These are phyloP conservation scores for Galemys pyrenaicus DNA, from an alignment of 2,113 vertebrate species.

Conservation along the genomic window DNA sequence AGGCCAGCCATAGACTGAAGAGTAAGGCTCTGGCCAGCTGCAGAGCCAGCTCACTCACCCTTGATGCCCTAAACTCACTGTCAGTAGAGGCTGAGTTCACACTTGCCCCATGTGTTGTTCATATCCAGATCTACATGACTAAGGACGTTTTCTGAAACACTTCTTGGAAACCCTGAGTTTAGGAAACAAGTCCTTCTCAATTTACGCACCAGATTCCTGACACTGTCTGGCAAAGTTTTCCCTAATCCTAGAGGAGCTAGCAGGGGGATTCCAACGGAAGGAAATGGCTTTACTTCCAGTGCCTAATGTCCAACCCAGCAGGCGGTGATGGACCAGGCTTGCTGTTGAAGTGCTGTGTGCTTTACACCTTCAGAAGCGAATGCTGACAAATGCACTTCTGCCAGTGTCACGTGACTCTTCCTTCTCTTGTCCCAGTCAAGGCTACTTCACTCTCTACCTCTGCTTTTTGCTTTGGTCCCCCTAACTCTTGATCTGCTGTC, in stretches of 20 bases:
- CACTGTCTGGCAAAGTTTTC: not conserved
- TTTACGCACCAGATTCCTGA: not conserved
- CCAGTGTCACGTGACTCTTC: not conserved
- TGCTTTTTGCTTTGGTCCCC: not conserved
- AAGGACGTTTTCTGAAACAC: constrained; percentile 10
- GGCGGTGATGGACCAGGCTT: not conserved
- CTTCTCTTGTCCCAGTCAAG: not conserved
- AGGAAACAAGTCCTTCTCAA: not conserved
- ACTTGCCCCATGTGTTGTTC: not conserved
- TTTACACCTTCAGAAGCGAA: not conserved
- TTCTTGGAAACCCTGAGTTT: not conserved
- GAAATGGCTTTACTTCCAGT: not conserved
- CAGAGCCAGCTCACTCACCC: not conserved
- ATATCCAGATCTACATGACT: not conserved
- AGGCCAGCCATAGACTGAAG: constrained; percentile 6
- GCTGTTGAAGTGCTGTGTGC: not conserved
- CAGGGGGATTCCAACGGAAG: not conserved
- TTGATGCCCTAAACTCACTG: not conserved
- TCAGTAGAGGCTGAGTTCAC: not conserved
- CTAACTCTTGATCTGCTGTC: not conserved
- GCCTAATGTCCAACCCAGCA: not conserved
- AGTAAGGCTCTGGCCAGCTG: not conserved
- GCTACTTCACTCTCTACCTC: not conserved
- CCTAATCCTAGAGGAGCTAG: not conserved
- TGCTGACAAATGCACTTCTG: not conserved